Conservation (phyloP, 2,113 vertebrate genomes). For the Alaudala cheleensis region DNA sequence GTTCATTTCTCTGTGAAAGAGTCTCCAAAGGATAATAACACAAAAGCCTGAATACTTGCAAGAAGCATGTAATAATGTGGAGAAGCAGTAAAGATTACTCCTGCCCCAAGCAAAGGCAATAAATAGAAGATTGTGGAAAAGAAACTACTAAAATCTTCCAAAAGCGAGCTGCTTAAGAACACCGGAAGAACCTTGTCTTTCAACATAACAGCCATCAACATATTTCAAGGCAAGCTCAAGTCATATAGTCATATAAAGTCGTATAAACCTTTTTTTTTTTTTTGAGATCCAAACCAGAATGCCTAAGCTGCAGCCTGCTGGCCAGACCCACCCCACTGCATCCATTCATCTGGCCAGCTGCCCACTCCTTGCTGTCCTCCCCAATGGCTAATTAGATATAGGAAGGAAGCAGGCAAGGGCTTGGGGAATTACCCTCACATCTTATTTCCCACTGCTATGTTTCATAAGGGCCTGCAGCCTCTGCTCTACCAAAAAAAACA, state of each 20-base stretch:
- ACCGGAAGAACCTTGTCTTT: not conserved
- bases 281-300: not conserved
- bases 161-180: not conserved
- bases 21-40: slow-evolving; percentile 51
- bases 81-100: not conserved
- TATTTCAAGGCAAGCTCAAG: not conserved
- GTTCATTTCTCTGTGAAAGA: slow-evolving; percentile 39
- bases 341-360: not conserved
- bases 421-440: not conserved
- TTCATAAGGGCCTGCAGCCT: not conserved
- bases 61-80: not conserved
- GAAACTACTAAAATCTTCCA: not conserved
- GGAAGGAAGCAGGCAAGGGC: not conserved
- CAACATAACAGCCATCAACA: not conserved
- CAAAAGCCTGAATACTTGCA: slow-evolving; percentile 29
- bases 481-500: not conserved
- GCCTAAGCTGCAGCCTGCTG: not conserved
- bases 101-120: not conserved
- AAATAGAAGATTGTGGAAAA: not conserved
- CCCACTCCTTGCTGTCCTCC: not conserved
- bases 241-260: not conserved
- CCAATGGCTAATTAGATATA: not conserved
- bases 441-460: not conserved
- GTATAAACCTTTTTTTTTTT: not conserved
- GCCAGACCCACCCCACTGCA: not conserved